Evolutionary conservation across 2,113 vertebrate genomes (phyloP).

Genomic region (Pseudolaguvia tuberculata): DNA sequence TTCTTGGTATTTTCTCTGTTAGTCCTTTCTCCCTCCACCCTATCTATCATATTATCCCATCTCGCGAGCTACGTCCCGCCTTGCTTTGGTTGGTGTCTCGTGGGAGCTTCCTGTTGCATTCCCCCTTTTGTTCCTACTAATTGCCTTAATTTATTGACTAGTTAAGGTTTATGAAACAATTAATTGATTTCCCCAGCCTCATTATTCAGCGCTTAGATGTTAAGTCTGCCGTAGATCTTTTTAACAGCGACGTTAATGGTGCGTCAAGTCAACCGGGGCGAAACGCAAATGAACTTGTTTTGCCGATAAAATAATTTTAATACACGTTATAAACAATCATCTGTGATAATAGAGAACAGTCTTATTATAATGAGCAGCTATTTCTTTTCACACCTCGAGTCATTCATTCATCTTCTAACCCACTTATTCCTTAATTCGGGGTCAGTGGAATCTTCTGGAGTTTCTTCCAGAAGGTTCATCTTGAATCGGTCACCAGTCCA

Average conservation of each 20-base stretch:
- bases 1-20: neutral
- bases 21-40: neutral
- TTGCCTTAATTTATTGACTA: conserved; percentile 71
- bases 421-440: no score
- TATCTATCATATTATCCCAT: conserved; percentile 26
- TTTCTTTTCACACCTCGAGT: no score
- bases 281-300: conserved; percentile 3
- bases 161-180: conserved; percentile 68
- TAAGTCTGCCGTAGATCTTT: conserved; percentile 23
- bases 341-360: neutral
- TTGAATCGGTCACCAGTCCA: no score
- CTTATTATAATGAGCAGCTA: no score
- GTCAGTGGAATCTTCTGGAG: no score
- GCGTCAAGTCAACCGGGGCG: neutral
- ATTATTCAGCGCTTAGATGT: conserved; percentile 25
- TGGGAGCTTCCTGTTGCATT: conserved; percentile 63
- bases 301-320: neutral
- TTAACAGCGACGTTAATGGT: conserved; percentile 7
- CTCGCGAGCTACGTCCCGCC: conserved; percentile 58
- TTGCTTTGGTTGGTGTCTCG: conserved; percentile 60
- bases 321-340: neutral
- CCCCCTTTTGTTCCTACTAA: conserved; percentile 69
- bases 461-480: no score
- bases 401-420: no score
- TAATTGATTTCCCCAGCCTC: conserved; percentile 59